These are phyloP conservation scores for Epinotia ramella DNA, from an alignment of 2,888 invertebrate genomes.

Conservation along the genomic window DNA sequence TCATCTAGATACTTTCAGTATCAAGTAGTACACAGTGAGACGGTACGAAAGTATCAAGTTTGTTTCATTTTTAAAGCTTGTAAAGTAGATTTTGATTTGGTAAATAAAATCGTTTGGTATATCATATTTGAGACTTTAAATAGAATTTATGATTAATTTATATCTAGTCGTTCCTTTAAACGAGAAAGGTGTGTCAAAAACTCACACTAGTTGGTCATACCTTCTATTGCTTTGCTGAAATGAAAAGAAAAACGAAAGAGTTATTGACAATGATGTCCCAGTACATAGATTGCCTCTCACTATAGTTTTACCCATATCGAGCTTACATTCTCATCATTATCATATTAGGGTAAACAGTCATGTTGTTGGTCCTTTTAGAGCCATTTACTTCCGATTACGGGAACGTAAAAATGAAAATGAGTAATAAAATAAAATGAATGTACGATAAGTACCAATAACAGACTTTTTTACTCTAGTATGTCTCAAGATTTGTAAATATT, in stretches of 20 bases:
- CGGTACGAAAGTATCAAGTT: not conserved
- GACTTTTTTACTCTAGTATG: conserved; percentile 3
- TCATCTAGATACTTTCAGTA: not conserved
- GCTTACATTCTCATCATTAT: conserved; percentile 23
- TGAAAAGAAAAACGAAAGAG: not conserved
- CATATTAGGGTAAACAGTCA: not conserved
- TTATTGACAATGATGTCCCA: not conserved
- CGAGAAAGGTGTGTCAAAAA: not conserved
- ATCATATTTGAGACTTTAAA: no score
- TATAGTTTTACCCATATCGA: conserved; percentile 11
- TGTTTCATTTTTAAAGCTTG: no score
- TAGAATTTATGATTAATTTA: not conserved
- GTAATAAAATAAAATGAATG: not conserved
- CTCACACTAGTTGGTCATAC: not conserved
- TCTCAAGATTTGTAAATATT: conserved; percentile 2
- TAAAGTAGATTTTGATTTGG: no score
- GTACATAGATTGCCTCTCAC: conserved; percentile 2
- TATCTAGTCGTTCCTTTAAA: no score
- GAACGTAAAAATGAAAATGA: not conserved
- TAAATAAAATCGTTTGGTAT: not conserved
- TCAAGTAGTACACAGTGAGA: not conserved
- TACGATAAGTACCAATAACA: not conserved
- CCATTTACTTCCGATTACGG: not conserved
- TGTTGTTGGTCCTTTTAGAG: not conserved
- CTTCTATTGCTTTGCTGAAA: not conserved